Percentiles rank a stretch among this genome's conserved stretches.
Conservation (phyloP, 2,888 invertebrate species). For the Holacanthella duospinosa region DNA sequence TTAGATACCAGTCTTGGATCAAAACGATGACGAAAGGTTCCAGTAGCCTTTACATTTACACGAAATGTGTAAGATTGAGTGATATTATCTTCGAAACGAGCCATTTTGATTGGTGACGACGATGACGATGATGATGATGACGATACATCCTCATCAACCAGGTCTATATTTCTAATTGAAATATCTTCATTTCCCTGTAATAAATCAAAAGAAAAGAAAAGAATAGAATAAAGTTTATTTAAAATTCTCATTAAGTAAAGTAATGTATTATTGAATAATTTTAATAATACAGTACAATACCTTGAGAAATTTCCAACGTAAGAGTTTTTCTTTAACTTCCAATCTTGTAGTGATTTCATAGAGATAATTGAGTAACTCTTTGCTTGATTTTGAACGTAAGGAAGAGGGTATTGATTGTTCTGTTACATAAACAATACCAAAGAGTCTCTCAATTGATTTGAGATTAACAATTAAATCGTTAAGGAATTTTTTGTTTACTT, state of each 20-base stretch:
- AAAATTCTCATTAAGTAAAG: no score
- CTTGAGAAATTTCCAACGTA: no score
- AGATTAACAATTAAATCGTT: background rate
- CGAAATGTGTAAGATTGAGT: background rate
- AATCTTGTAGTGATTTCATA: background rate
- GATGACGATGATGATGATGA: no score
- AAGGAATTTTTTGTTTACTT: background rate
- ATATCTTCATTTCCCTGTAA: no score
- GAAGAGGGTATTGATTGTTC: background rate
- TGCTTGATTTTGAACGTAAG: background rate
- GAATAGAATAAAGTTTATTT: no score
- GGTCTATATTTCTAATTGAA: no score
- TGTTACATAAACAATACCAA: background rate
- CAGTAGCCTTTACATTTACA: background rate
- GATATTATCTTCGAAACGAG: background rate
- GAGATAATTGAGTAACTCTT: background rate
- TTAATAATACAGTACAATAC: no score
- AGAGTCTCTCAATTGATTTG: background rate
- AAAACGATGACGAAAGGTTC: background rate
- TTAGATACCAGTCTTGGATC: background rate
- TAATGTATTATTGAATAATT: no score
- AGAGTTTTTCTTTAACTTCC: background rate
- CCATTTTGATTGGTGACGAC: background rate
- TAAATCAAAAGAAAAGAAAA: no score
- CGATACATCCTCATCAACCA: no score